Conservation (phyloP, 2,888 invertebrate genomes). For the Conchocele bisecta region DNA sequence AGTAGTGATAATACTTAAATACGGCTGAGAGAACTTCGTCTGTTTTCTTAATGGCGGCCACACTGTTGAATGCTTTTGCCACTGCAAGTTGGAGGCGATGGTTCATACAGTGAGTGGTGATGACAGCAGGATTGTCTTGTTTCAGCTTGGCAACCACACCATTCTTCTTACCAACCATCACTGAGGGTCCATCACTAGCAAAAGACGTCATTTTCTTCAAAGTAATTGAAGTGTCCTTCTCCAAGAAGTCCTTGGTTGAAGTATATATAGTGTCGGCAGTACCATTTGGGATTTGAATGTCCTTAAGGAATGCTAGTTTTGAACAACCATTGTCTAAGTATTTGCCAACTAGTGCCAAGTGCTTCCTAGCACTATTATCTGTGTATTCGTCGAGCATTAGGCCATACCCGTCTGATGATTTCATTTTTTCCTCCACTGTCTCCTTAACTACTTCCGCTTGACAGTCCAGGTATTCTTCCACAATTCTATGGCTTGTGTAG, state of each 20-base stretch:
- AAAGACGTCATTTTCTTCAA: slow-evolving; percentile 34
- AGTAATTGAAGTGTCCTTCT: not conserved
- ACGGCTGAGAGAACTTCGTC: slow-evolving; percentile 36
- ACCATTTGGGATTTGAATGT: slow-evolving; percentile 36
- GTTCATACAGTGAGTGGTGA: slow-evolving; percentile 38
- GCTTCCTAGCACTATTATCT: slow-evolving; percentile 23
- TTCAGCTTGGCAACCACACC: slow-evolving; percentile 37
- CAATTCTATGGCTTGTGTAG: slow-evolving; percentile 22
- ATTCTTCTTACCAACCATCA: slow-evolving; percentile 48
- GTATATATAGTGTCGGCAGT: slow-evolving; percentile 28
- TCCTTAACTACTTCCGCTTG: slow-evolving; percentile 30
- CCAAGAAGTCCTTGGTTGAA: slow-evolving; percentile 11
- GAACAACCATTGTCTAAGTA: slow-evolving; percentile 22
- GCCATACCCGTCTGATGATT: slow-evolving; percentile 6
- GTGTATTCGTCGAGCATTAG: slow-evolving; percentile 43
- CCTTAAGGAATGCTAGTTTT: slow-evolving; percentile 27
- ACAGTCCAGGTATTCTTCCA: slow-evolving; percentile 34
- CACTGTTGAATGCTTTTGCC: slow-evolving; percentile 29
- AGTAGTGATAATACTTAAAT: slow-evolving; percentile 50
- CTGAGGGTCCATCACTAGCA: slow-evolving; percentile 45
- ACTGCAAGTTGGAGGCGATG: slow-evolving; percentile 41
- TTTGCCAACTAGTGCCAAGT: slow-evolving; percentile 14
- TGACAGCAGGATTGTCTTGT: slow-evolving; percentile 20
- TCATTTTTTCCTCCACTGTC: not conserved
- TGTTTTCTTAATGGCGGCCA: slow-evolving; percentile 11